These are phyloP conservation scores for Plagodis pulveraria DNA, from an alignment of 2,888 invertebrate genomes.

Conservation along the genomic window DNA sequence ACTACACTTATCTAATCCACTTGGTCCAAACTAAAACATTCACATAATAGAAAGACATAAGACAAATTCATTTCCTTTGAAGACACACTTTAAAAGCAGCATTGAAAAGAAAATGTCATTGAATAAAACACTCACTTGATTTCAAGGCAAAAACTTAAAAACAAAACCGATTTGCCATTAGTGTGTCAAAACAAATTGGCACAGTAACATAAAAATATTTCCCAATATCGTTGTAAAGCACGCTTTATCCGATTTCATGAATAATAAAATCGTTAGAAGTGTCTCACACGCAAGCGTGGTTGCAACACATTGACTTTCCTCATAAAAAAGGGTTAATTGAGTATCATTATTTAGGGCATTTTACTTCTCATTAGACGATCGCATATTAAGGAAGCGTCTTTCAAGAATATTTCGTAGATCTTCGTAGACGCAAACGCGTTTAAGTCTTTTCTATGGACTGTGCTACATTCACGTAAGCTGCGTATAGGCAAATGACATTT, in stretches of 20 bases:
- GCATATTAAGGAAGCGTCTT: slow-evolving; percentile 13
- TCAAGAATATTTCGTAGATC: background rate
- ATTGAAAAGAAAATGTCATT: no score
- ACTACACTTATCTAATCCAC: background rate
- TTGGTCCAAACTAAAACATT: background rate
- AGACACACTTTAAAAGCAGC: no score
- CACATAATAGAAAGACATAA: background rate
- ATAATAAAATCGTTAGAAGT: slow-evolving; percentile 26
- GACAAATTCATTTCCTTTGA: no score
- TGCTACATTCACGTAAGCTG: background rate
- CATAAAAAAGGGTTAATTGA: slow-evolving; percentile 17
- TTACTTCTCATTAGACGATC: slow-evolving; percentile 16
- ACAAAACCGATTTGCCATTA: slow-evolving; percentile 7
- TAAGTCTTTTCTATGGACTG: slow-evolving; percentile 8
- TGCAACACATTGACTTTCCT: slow-evolving; percentile 24
- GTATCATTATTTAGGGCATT: slow-evolving; percentile 23
- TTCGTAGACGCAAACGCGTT: slow-evolving; percentile 9
- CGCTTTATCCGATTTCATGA: slow-evolving; percentile 29
- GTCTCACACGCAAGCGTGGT: slow-evolving; percentile 29
- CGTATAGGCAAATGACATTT: background rate
- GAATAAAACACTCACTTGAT: background rate
- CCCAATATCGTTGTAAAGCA: slow-evolving; percentile 28
- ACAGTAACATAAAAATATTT: slow-evolving; percentile 31
- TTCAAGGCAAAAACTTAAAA: slow-evolving; percentile 16
- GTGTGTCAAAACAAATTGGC: slow-evolving; percentile 21